Evolutionary conservation across 1,140 invertebrate species (phyloP), one percentile per base, ranked within the genome.

Genomic region (Bombus turneri): DNA sequence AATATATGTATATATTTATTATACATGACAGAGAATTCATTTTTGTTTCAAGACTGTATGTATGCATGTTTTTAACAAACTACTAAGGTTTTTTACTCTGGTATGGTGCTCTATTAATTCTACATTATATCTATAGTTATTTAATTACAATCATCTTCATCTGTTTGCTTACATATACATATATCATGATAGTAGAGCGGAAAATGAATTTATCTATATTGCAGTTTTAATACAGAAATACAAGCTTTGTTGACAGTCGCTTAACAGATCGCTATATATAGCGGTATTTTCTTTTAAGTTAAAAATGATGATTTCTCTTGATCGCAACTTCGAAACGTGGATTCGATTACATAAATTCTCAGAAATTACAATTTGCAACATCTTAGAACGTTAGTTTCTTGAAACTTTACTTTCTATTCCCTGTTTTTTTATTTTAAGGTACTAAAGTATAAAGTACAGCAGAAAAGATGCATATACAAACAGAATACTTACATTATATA

Each of bases 101-200:
- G 53, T 53, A 84, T 79, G 83, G 76, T 85, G 83, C 76, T 85
- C 83, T 84, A 85, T 85, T 85, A 80, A 85, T 15, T 75, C 71
- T 85, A 85, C 59, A 13, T 66, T 81, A 81, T 81, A 74, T 57
- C 57, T 81, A 85, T 74, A 31, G 1, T 81, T 34, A 22, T 47
- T 85, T 80, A 85, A 85, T 81, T 85, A 85, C 71, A 85, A 75
- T 85, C 71, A 73, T 72, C n/a, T 74, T 41, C 18, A 22, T 68
- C 43, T 74, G 34, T 57, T 74, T 71, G 13, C 37, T 71, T 53
- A 53, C 34, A 39, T 37, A 47, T 80, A 73, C 39, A 80, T 84
- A 41, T 62, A 47, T 68, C 10, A 8, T 75, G 25, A 68, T 74
- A 57, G 43, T 81, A 53, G 59, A 81, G 43, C 80, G 43, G 68